Evolutionary conservation across 2,113 vertebrate species (phyloP).

Genomic region (Scytalopus superciliaris): DNA sequence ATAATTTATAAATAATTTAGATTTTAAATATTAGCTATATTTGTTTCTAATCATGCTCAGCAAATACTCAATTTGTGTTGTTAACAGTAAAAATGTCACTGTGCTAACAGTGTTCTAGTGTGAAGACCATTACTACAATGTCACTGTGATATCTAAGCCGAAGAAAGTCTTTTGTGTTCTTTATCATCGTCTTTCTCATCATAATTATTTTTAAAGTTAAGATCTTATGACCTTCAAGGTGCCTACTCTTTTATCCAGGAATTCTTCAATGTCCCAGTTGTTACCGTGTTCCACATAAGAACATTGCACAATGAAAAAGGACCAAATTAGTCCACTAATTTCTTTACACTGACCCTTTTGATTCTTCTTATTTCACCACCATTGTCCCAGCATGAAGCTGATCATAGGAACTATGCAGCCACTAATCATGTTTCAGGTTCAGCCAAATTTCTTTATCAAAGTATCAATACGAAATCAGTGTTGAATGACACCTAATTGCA

Average conservation of each 20-base stretch:
- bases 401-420: not conserved
- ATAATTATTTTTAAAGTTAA: not conserved
- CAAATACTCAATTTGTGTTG: not conserved
- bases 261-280: not conserved
- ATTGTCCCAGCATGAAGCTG: not conserved
- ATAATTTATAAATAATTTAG: too few species aligned
- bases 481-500: constrained; percentile 18
- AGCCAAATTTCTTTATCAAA: constrained; percentile 13
- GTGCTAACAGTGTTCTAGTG: not conserved
- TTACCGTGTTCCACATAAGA: not conserved
- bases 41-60: not conserved
- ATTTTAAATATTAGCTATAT: not conserved
- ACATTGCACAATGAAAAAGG: not conserved
- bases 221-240: not conserved
- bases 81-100: not conserved
- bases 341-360: not conserved
- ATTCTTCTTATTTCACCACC: not conserved
- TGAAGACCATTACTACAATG: not conserved
- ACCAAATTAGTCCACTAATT: not conserved
- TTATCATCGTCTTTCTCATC: not conserved
- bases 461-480: not conserved
- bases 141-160: not conserved
- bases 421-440: not conserved
- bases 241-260: not conserved
- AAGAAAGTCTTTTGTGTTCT: not conserved